Evolutionary conservation across 30 jellyfish, hydroid and myxozoan genomes (phyloP).

Genomic region (Hydra vulgaris): DNA sequence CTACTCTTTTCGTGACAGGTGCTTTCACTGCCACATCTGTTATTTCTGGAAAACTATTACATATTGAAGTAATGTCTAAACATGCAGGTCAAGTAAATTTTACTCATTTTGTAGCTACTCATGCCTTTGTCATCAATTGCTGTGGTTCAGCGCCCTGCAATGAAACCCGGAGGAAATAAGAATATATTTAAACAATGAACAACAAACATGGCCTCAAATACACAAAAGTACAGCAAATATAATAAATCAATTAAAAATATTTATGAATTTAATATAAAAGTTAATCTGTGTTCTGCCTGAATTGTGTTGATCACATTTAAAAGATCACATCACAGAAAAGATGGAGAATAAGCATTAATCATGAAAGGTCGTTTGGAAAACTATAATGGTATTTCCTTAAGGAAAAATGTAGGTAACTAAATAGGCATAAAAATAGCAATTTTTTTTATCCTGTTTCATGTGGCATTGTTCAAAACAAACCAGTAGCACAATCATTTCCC

Average conservation of each 20-base stretch:
- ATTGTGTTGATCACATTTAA: too few species aligned
- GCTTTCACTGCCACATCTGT: too few species aligned
- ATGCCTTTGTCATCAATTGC: slow-evolving; percentile 1
- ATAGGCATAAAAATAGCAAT: neutral
- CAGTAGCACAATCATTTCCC: slow-evolving; percentile 3
- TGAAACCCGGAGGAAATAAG: slow-evolving; percentile 2
- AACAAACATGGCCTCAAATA: slow-evolving; percentile 8
- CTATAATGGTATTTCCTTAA: neutral
- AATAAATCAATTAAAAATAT: too few species aligned
- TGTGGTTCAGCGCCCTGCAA: slow-evolving; percentile 5
- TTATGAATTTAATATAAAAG: too few species aligned
- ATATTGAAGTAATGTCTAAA: slow-evolving; percentile 1
- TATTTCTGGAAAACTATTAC: neutral
- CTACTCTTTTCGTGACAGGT: too few species aligned
- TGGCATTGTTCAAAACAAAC: slow-evolving; percentile 2
- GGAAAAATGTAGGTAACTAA: neutral
- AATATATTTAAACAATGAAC: neutral
- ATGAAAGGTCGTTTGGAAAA: too few species aligned
- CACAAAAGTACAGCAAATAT: too few species aligned
- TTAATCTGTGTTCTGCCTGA: too few species aligned
- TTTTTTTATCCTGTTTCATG: neutral
- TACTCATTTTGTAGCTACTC: neutral
- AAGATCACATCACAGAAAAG: too few species aligned
- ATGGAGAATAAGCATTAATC: too few species aligned
- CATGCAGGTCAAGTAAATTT: slow-evolving; percentile 5